A percentile compares a stretch with the other conserved stretches of the same genome.
Evolutionary conservation across 2,888 invertebrate species (phyloP).

Genomic region (Flabesymbios commensalis): DNA sequence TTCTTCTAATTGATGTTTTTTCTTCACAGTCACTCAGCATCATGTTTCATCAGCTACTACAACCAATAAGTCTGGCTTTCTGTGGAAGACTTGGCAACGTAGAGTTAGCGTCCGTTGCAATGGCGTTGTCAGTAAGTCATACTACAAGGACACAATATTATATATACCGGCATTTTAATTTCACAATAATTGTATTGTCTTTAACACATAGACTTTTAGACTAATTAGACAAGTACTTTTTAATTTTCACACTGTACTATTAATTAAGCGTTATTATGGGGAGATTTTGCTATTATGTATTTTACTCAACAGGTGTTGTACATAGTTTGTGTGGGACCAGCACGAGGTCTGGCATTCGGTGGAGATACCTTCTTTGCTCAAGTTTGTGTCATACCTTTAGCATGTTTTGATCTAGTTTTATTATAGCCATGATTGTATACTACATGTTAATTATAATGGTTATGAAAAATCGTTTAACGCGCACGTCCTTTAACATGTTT

Average conservation of each 20-base stretch:
- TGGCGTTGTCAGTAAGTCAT: conserved; percentile 38
- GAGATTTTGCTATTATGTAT: neutral
- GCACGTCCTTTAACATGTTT: too few species aligned
- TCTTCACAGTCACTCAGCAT: conserved; percentile 41
- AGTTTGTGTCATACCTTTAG: too few species aligned
- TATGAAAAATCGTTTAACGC: too few species aligned
- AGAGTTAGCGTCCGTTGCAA: conserved; percentile 37
- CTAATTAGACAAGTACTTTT: neutral
- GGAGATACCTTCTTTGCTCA: conserved; percentile 42
- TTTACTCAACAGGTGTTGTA: conserved; percentile 34
- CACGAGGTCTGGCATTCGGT: conserved; percentile 38
- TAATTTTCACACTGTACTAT: neutral
- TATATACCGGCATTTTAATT: neutral
- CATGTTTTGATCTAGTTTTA: too few species aligned
- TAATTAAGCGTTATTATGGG: neutral
- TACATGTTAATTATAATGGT: too few species aligned
- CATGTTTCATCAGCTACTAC: conserved; percentile 38
- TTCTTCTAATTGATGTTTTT: too few species aligned
- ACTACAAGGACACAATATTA: too few species aligned
- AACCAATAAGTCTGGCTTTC: conserved; percentile 40
- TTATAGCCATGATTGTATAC: too few species aligned
- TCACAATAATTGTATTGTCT: too few species aligned
- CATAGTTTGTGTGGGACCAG: conserved; percentile 33
- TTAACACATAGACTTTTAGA: neutral
- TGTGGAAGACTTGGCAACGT: conserved; percentile 39